A percentile compares a stretch with the other conserved stretches of the same genome.
Evolutionary conservation across 2,888 invertebrate species (phyloP).

Genomic region (Phaedon cochleariae): DNA sequence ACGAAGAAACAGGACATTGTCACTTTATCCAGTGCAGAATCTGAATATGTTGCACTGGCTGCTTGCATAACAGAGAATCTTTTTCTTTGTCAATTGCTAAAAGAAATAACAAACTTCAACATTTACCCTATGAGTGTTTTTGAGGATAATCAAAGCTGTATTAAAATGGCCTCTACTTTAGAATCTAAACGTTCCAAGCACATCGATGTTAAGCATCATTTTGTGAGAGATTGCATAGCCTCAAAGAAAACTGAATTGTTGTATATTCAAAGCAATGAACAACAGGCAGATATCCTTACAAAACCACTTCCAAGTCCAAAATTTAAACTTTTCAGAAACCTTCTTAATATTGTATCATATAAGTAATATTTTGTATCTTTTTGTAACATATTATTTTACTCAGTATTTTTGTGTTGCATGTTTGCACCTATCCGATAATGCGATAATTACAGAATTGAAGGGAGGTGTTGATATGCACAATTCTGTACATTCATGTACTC

Average conservation of each 20-base stretch:
- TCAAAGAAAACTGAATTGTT: background rate
- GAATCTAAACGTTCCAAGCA: conserved; percentile 10
- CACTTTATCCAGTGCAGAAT: conserved; percentile 11
- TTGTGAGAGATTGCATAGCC: background rate
- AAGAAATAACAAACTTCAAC: background rate
- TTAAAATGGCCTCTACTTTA: conserved; percentile 9
- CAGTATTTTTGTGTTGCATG: no score
- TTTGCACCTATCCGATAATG: no score
- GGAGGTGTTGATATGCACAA: no score
- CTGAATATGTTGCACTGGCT: conserved; percentile 12
- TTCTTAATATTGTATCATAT: background rate
- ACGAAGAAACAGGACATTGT: background rate
- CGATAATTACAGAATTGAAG: no score
- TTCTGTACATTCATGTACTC: no score
- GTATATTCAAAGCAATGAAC: background rate
- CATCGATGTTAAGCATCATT: background rate
- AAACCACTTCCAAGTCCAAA: background rate
- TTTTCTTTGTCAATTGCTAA: background rate
- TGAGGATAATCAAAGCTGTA: conserved; percentile 11
- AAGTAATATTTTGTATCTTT: background rate
- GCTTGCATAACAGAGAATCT: conserved; percentile 5
- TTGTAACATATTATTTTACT: background rate
- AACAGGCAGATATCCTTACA: background rate
- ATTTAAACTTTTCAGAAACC: background rate
- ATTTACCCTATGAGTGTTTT: conserved; percentile 4